Evolutionary conservation across 2,888 invertebrate species (phyloP).

Genomic region (Pecten maximus): DNA sequence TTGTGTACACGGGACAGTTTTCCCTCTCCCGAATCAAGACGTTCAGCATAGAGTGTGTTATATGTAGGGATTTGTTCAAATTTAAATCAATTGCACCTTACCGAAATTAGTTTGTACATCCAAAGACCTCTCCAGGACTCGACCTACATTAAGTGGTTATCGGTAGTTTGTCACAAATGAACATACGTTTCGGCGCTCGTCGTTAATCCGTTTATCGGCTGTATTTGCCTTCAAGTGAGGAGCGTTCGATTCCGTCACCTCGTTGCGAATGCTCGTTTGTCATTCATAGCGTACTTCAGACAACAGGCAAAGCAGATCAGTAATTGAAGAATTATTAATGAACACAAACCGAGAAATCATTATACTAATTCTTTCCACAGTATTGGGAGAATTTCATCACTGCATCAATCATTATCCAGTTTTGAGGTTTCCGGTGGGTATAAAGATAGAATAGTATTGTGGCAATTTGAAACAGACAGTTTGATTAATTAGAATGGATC

Average conservation of each 20-base stretch:
- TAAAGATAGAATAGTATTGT: background rate
- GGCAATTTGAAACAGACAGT: background rate
- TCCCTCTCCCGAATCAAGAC: background rate
- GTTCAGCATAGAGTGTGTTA: background rate
- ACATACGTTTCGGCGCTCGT: background rate
- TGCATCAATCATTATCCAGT: background rate
- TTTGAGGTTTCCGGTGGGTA: conserved; percentile 15
- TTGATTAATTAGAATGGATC: background rate
- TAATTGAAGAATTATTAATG: conserved; percentile 33
- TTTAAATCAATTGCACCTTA: conserved; percentile 27
- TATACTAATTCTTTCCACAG: background rate
- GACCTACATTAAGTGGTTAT: conserved; percentile 13
- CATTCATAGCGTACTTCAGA: conserved; percentile 28
- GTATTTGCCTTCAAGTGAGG: conserved; percentile 13
- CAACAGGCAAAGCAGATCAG: conserved; percentile 30
- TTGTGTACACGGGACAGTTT: no score
- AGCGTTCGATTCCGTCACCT: conserved; percentile 25
- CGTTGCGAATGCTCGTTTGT: conserved; percentile 33
- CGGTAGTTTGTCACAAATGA: background rate
- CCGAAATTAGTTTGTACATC: conserved; percentile 35
- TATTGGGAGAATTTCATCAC: background rate
- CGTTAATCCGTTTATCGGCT: conserved; percentile 35
- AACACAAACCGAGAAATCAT: conserved; percentile 32
- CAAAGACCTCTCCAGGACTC: background rate
- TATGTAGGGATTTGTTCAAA: background rate